phyloP scores from a whole-genome alignment of 2,888 invertebrate genomes.

The Agonopterix heracliana region DNA sequence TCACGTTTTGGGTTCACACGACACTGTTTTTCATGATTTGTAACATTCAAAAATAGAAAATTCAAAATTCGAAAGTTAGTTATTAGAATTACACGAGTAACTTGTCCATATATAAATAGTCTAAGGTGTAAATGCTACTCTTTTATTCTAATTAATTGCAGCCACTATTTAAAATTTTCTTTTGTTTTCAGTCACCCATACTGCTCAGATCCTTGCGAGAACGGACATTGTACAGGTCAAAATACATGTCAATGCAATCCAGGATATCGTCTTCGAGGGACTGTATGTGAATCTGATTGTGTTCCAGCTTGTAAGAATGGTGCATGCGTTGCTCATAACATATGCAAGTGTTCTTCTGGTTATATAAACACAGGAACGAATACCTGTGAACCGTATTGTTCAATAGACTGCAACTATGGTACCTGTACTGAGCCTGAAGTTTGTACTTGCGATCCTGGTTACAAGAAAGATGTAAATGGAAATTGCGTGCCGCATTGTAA shows the following conservation, averaged over 20 bases:
- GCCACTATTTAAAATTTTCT: no score
- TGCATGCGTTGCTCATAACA: conserved; percentile 15
- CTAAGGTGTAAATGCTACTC: no score
- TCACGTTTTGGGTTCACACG: no score
- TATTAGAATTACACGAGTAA: no score
- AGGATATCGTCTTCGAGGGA: not conserved
- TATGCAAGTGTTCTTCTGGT: conserved; percentile 15
- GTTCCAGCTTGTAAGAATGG: not conserved
- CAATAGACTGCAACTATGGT: not conserved
- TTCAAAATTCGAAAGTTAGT: no score
- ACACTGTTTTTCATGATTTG: no score
- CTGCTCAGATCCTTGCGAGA: conserved; percentile 22
- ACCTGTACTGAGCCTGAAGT: conserved; percentile 14
- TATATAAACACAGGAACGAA: conserved; percentile 5
- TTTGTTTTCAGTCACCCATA: no score
- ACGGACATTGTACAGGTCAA: conserved; percentile 25
- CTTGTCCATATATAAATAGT: no score
- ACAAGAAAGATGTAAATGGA: no score
- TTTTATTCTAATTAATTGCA: no score
- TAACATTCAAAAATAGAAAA: no score
- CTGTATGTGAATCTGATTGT: not conserved
- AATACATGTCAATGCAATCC: conserved; percentile 15
- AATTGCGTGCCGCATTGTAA: no score
- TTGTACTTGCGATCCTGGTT: conserved; percentile 15
- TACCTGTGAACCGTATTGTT: conserved; percentile 13